A percentile compares a stretch with the other conserved stretches of the same genome.
Conservation (phyloP, 2,113 vertebrate species). For the Leptodactylus fuscus region DNA sequence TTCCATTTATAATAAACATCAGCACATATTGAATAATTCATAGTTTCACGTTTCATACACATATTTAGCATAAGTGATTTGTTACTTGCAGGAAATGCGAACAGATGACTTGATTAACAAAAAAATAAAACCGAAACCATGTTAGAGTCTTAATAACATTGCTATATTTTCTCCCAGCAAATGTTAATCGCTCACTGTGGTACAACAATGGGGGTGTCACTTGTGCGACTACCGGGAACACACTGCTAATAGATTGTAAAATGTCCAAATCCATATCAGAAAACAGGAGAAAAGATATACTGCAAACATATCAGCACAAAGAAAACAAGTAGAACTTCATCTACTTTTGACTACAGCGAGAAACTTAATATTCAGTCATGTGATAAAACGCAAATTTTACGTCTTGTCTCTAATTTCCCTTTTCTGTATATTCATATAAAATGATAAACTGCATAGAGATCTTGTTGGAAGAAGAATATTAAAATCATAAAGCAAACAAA, state of each 20-base stretch:
- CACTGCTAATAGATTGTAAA: background rate
- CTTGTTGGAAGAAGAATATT: too few species aligned
- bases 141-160: background rate
- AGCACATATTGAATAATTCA: constrained; percentile 49
- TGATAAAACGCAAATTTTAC: too few species aligned
- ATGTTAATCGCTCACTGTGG: constrained; percentile 13
- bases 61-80: constrained; percentile 49
- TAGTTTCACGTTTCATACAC: constrained; percentile 32
- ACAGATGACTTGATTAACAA: constrained; percentile 16
- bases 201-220: background rate
- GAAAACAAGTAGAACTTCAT: too few species aligned
- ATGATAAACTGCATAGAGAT: too few species aligned
- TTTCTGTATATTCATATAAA: too few species aligned
- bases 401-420: too few species aligned
- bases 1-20: constrained; percentile 27
- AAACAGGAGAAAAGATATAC: background rate
- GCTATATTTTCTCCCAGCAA: background rate
- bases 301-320: background rate
- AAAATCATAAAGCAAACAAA: too few species aligned
- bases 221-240: background rate
- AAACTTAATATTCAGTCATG: too few species aligned
- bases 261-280: background rate
- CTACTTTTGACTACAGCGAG: too few species aligned
- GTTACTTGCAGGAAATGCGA: constrained; percentile 32
- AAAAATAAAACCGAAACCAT: background rate